Percentiles rank a stretch among this genome's conserved stretches.
Conservation (phyloP, 2,113 vertebrate species). For the Oceanites oceanicus region DNA sequence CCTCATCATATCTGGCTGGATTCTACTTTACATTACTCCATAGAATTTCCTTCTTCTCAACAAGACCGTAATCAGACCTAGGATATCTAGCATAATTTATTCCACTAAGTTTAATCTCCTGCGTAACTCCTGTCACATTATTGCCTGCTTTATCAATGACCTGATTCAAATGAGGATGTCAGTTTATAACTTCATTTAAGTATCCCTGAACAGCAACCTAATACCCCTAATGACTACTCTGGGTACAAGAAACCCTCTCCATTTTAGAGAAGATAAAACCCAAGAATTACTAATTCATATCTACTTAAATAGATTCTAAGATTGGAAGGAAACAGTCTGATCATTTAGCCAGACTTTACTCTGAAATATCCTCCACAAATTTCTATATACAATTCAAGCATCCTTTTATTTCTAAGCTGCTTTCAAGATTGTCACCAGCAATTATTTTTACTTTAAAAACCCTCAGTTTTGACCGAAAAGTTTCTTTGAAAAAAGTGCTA, state of each 20-base stretch:
- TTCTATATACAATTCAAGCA: background rate
- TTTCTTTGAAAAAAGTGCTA: background rate
- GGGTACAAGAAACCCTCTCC: background rate
- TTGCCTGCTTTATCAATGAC: background rate
- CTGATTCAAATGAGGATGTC: background rate
- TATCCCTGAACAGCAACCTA: background rate
- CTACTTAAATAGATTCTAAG: background rate
- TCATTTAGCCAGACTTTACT: background rate
- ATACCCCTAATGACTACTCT: background rate
- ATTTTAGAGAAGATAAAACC: background rate
- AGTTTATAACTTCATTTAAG: slow-evolving; percentile 12
- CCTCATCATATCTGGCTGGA: background rate
- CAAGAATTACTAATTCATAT: background rate
- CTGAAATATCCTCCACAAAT: background rate
- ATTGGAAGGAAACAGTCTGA: background rate
- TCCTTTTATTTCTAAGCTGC: background rate
- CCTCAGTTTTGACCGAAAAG: background rate
- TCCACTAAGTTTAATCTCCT: background rate
- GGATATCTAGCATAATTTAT: background rate
- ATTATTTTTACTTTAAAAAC: background rate
- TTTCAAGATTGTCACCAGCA: background rate
- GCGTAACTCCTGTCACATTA: background rate
- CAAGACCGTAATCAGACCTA: background rate
- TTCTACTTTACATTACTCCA: background rate
- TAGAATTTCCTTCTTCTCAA: background rate